phyloP scores from a whole-genome alignment of 2,888 invertebrate species.

The Scaptomyza parva region DNA sequence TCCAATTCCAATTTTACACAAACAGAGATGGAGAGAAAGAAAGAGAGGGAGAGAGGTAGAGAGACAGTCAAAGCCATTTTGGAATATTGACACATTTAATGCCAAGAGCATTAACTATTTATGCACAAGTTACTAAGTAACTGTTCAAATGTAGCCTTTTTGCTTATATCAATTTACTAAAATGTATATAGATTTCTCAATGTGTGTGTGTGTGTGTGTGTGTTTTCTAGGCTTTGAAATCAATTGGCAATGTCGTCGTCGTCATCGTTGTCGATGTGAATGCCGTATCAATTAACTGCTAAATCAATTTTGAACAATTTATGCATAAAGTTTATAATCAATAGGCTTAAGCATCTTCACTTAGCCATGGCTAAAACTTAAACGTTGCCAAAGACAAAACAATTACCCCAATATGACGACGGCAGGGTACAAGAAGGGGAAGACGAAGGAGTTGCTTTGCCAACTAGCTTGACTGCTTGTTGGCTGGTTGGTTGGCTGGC shows the following conservation, averaged over 20 bases:
- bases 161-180: conserved; percentile 15
- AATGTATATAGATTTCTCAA: no score
- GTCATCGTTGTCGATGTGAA: conserved; percentile 25
- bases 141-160: conserved; percentile 22
- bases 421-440: no score
- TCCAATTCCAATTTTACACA: background rate
- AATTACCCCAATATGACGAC: no score
- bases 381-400: conserved; percentile 67
- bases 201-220: background rate
- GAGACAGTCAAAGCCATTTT: conserved; percentile 8
- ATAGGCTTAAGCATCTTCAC: conserved; percentile 57
- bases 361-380: conserved; percentile 26
- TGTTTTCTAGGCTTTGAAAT: conserved; percentile 18
- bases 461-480: conserved; percentile 13
- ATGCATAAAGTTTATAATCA: conserved; percentile 80
- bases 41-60: no score
- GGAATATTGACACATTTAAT: conserved; percentile 55
- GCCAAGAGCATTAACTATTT: conserved; percentile 58
- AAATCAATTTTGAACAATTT: conserved; percentile 78
- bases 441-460: conserved; percentile 1
- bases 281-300: conserved; percentile 76
- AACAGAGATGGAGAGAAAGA: no score
- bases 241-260: conserved; percentile 52
- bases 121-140: conserved; percentile 44
- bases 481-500: conserved; percentile 11